These are phyloP conservation scores for Scalopus aquaticus DNA, from an alignment of 2,113 vertebrate species.

Conservation along the genomic window DNA sequence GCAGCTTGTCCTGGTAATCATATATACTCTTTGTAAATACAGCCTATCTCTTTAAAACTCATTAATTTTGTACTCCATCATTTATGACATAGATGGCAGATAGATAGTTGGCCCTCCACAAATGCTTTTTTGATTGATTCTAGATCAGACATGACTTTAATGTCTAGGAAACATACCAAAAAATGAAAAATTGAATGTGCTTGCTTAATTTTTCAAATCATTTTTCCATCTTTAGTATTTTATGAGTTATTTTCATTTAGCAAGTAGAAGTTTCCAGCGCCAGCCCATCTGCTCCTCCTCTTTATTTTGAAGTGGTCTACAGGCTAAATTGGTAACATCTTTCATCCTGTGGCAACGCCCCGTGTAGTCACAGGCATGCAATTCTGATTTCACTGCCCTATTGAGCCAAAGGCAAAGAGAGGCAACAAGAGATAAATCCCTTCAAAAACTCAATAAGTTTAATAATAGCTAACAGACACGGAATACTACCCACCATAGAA, in stretches of 20 bases:
- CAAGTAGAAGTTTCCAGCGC: conserved; percentile 50
- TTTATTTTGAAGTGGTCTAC: conserved; percentile 74
- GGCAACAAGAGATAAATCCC: conserved; percentile 75
- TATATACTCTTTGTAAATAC: neutral
- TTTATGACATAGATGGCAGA: neutral
- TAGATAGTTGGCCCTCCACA: neutral
- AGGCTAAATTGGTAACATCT: conserved; percentile 77
- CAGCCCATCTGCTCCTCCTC: conserved; percentile 62
- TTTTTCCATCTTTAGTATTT: conserved; percentile 58
- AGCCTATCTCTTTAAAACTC: neutral
- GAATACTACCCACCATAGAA: conserved; percentile 65
- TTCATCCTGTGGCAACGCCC: conserved; percentile 73
- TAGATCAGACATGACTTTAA: conserved; percentile 34
- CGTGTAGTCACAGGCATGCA: conserved; percentile 66
- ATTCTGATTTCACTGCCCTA: conserved; percentile 76
- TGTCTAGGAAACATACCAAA: conserved; percentile 41
- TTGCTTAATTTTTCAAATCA: conserved; percentile 67
- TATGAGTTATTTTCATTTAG: conserved; percentile 59
- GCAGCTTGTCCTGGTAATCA: neutral
- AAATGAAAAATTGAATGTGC: conserved; percentile 7
- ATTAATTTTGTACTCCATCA: conserved; percentile 1
- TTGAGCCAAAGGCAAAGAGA: conserved; percentile 77
- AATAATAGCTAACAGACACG: conserved; percentile 75
- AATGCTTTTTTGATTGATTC: neutral
- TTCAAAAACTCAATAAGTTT: conserved; percentile 76